A percentile compares a stretch with the other conserved stretches of the same genome.
These are phyloP conservation scores for Champsocephalus gunnari DNA, from an alignment of 2,797 vertebrate genomes.

Conservation along the genomic window DNA sequence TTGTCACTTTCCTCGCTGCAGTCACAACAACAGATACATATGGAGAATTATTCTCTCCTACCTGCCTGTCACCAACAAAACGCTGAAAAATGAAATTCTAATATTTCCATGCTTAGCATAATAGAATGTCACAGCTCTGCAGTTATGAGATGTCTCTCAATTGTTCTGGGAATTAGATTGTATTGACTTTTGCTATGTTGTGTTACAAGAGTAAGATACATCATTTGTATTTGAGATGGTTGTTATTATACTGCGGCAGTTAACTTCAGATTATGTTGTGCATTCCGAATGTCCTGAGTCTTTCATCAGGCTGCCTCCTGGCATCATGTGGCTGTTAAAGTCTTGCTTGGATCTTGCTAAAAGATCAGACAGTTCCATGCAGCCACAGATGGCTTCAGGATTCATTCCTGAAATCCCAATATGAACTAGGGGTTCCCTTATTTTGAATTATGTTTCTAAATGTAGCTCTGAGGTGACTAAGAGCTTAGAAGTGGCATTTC, in stretches of 20 bases:
- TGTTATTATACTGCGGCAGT: not conserved
- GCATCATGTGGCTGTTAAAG: no score
- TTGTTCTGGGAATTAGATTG: slow-evolving; percentile 13
- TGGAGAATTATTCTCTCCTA: slow-evolving; percentile 35
- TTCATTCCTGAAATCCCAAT: no score
- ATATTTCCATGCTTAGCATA: slow-evolving; percentile 40
- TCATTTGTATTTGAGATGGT: slow-evolving; percentile 16
- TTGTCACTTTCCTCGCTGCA: slow-evolving; percentile 22
- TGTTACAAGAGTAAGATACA: slow-evolving; percentile 26
- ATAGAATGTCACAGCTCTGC: slow-evolving; percentile 46
- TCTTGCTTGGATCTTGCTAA: no score
- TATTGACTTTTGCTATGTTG: slow-evolving; percentile 34
- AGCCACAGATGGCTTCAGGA: no score
- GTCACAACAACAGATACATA: slow-evolving; percentile 31
- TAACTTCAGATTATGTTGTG: not conserved
- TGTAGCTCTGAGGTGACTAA: no score
- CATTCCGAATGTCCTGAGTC: not conserved
- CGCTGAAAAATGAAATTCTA: slow-evolving; percentile 36
- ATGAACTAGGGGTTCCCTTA: no score
- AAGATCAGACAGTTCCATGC: no score
- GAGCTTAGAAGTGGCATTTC: no score
- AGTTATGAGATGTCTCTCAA: slow-evolving; percentile 19
- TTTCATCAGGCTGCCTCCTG: no score
- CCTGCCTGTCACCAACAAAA: slow-evolving; percentile 50
- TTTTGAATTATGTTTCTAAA: no score